Conservation (phyloP, 2,888 invertebrate genomes). For the Pherbina coryleti region DNA sequence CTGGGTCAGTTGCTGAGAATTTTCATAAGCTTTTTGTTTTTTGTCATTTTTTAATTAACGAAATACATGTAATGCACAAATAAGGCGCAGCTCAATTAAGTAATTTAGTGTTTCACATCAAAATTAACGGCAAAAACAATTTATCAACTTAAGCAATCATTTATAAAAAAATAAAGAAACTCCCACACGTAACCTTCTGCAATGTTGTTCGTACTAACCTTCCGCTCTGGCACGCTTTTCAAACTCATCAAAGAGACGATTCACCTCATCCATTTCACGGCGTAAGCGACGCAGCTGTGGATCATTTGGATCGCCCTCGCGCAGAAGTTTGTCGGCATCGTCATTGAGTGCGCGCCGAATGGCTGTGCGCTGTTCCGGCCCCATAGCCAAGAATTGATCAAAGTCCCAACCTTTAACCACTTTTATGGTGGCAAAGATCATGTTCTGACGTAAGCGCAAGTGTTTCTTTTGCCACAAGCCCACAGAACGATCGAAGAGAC, state of each 20-base stretch:
- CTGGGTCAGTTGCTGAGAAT: not conserved
- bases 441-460: conserved; percentile 92
- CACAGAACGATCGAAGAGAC: conserved; percentile 88
- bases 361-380: conserved; percentile 94
- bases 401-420: conserved; percentile 92
- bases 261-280: conserved; percentile 95
- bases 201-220: conserved; percentile 70
- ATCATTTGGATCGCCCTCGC: conserved; percentile 96
- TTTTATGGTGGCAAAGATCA: conserved; percentile 98
- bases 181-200: not conserved
- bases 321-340: conserved; percentile 94
- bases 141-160: too few relatives aligned
- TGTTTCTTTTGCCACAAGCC: conserved; percentile 97
- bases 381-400: conserved; percentile 95
- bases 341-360: conserved; percentile 95
- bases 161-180: not conserved
- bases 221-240: conserved; percentile 89
- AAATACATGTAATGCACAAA: not conserved
- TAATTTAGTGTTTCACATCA: too few relatives aligned
- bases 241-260: conserved; percentile 92
- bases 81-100: not conserved
- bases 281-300: conserved; percentile 88
- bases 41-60: not conserved
- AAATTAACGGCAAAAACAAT: too few relatives aligned
- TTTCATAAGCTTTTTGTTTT: not conserved